A percentile compares a stretch with the other conserved stretches of the same genome.
Conservation (phyloP, 2,797 vertebrate species). For the Parauchenoglanis ngamensis region DNA sequence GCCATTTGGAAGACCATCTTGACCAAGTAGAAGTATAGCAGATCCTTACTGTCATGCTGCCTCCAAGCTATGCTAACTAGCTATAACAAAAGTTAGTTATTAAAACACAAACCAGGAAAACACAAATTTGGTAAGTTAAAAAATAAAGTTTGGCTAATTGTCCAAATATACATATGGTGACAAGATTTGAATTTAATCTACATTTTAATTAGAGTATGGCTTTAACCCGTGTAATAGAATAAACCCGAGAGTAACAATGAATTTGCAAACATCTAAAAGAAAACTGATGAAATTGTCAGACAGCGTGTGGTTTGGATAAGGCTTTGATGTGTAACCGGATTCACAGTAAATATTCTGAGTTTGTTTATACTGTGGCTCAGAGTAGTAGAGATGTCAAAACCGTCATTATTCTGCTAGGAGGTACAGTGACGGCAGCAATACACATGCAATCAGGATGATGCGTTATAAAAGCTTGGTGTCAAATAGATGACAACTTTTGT, state of each 20-base stretch:
- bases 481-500: too few species aligned
- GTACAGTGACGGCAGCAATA: not conserved
- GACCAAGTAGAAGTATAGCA: not conserved
- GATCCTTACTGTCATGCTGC: not conserved
- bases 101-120: not conserved
- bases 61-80: not conserved
- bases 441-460: not conserved
- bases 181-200: not conserved
- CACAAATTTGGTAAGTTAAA: not conserved
- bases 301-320: not conserved
- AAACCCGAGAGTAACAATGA: not conserved
- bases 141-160: not conserved
- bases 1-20: not conserved
- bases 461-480: conserved; percentile 1
- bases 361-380: not conserved
- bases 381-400: not conserved
- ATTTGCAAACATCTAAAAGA: not conserved
- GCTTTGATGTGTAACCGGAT: not conserved
- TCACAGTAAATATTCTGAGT: not conserved
- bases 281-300: not conserved
- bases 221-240: not conserved
- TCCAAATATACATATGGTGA: not conserved
- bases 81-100: not conserved
- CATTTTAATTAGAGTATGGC: not conserved
- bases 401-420: not conserved